Base-by-base conservation (phyloP, 2,888 invertebrate species). In the Caenorhabditis parvicauda region DNA sequence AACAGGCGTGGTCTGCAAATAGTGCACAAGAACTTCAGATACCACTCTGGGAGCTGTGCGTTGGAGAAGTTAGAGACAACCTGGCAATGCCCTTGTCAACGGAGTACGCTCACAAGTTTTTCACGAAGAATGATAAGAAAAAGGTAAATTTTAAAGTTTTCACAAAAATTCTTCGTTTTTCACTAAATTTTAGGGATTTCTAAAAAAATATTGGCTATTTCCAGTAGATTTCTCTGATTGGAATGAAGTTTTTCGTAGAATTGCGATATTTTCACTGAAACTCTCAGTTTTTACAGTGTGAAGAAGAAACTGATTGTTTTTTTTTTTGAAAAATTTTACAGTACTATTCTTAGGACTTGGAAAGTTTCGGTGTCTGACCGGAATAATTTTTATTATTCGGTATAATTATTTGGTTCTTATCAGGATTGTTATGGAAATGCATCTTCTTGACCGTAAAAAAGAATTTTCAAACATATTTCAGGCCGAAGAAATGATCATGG, bases 31-130 rank as follows among this genome's bases (percentile, higher is more conserved):
- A 32, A 32, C 37, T 47, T 25, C 47, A 65, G 67, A 47, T 46
- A 14, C 68, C 65, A 17, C 45, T 45, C 1, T 76, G 76, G 77
- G 67, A 72, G 37, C 41, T 56, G 27, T 77, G 77, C 48, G 74
- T 77, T 1, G 59, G 61, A 1, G 71, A 76, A 50, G 68, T 74
- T 1, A 50, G 66, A 9, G 68, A 74, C 7, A 63, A 74, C 29
- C 49, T 77, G 38, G 65, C 74, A 6, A 64, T 64, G 59, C 75
- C 76, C 0, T 50, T 77, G 6, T 70, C 70, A 0, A 67, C 72
- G 6, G 70, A 68, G 29, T 76, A 72, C 47, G 72, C 70, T 7
- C 57, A 63, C 7, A 64, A 66, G 44, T 65, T 63, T 47, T 73
- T 73, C 56, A 57, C 68, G 4, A 54, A 46, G 28, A 41, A 53